A percentile compares a stretch with the other conserved stretches of the same genome.
Evolutionary conservation across 2,113 vertebrate genomes (phyloP).

Genomic region (Cepphus grylle): DNA sequence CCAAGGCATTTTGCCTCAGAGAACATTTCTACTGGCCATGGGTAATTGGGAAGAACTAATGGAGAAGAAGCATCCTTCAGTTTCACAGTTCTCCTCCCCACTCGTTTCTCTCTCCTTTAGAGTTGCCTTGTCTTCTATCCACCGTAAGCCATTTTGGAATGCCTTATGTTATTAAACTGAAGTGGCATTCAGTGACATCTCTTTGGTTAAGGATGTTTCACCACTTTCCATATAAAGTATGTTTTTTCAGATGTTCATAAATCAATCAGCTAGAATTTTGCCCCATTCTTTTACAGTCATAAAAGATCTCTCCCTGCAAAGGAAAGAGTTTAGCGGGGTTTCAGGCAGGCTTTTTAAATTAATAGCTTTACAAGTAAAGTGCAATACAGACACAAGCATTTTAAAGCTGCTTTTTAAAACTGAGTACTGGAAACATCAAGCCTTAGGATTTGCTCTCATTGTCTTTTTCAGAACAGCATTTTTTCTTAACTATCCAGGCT

Average conservation of each 20-base stretch:
- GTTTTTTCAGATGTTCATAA: neutral
- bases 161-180: neutral
- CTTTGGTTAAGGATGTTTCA: neutral
- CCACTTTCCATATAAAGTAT: neutral
- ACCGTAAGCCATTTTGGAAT: neutral
- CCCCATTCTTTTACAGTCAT: neutral
- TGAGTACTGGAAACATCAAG: neutral
- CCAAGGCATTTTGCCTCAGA: neutral
- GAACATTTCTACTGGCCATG: neutral
- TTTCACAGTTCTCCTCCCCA: neutral
- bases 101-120: neutral
- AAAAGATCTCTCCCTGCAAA: neutral
- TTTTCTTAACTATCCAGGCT: neutral
- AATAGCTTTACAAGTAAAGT: neutral
- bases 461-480: neutral
- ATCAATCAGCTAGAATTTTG: neutral
- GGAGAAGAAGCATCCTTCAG: neutral
- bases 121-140: neutral
- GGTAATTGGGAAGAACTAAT: slow-evolving; percentile 12
- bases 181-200: neutral
- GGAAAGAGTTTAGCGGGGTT: neutral
- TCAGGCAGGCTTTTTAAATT: neutral
- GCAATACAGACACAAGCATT: neutral
- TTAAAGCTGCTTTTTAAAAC: neutral
- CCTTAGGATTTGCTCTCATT: neutral